Evolutionary conservation across 2,113 vertebrate species (phyloP).

Genomic region (Mesitornis unicolor): DNA sequence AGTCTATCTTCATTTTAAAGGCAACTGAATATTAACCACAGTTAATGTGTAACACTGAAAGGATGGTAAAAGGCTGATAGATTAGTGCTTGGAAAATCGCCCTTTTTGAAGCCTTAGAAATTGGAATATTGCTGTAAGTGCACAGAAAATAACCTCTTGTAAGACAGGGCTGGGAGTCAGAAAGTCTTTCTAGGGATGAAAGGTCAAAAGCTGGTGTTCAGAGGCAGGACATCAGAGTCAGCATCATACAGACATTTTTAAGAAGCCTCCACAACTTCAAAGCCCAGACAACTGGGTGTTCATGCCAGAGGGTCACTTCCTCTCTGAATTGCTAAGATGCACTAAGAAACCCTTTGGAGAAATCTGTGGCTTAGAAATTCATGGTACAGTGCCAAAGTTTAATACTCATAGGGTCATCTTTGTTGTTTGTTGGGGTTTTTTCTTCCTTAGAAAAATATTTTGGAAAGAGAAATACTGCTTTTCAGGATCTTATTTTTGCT

Average conservation of each 20-base stretch:
- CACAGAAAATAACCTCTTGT: neutral
- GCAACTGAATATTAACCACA: neutral
- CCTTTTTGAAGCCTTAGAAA: neutral
- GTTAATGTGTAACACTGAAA: neutral
- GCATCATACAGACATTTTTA: neutral
- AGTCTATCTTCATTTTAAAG: neutral
- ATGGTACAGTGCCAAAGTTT: neutral
- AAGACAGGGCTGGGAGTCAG: neutral
- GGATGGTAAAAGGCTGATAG: neutral
- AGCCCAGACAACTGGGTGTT: constrained; percentile 41
- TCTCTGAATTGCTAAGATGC: constrained; percentile 46
- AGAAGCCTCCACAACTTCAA: constrained; percentile 60
- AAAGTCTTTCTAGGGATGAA: neutral
- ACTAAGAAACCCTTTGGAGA: constrained; percentile 14
- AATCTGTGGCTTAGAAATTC: neutral
- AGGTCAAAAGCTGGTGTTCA: constrained; percentile 38
- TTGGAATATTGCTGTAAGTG: neutral
- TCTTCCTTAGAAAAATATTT: constrained; percentile 1
- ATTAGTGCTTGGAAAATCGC: neutral
- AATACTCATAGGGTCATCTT: neutral
- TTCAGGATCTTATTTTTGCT: neutral
- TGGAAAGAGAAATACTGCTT: neutral
- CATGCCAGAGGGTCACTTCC: constrained; percentile 62
- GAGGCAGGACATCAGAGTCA: neutral
- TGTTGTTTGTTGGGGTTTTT: neutral